Percentiles rank a stretch among this genome's conserved stretches.
phyloP scores from a whole-genome alignment of 1,140 invertebrate genomes.

The Camponotus pennsylvanicus region DNA sequence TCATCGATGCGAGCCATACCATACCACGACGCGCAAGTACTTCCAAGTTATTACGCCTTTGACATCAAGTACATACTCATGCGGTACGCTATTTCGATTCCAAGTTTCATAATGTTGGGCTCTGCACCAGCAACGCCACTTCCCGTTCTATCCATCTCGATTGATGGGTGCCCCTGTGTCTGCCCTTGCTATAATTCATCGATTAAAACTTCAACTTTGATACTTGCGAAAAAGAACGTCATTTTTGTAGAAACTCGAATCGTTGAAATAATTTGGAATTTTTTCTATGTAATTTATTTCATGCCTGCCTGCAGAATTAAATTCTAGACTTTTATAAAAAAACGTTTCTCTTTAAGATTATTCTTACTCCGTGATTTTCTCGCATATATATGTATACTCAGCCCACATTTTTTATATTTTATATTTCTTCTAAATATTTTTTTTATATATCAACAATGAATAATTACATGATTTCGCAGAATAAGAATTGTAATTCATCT shows the following conservation, averaged over 20 bases:
- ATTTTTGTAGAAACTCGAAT: neutral
- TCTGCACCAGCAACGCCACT: conserved; percentile 26
- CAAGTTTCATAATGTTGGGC: conserved; percentile 74
- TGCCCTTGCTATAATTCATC: conserved; percentile 24
- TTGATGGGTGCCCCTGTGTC: conserved; percentile 32
- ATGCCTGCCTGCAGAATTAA: neutral
- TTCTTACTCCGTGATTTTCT: neutral
- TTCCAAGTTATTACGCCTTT: conserved; percentile 79
- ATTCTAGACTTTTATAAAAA: neutral
- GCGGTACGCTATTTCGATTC: conserved; percentile 71
- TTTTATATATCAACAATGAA: neutral
- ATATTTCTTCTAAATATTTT: neutral
- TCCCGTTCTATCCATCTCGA: conserved; percentile 40
- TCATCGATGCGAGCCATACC: neutral
- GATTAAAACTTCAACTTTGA: conserved; percentile 46
- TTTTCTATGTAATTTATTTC: neutral
- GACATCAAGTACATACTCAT: conserved; percentile 74
- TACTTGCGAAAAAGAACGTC: neutral
- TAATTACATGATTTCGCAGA: neutral
- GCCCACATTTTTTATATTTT: neutral
- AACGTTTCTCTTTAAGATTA: neutral
- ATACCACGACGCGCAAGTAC: conserved; percentile 56
- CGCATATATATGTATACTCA: neutral
- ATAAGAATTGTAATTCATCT: neutral
- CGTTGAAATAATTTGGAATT: conserved; percentile 28